Percentiles rank a stretch among this genome's conserved stretches.
Evolutionary conservation across 2,888 invertebrate species (phyloP).

Genomic region (Sphaerophoria taeniata): DNA sequence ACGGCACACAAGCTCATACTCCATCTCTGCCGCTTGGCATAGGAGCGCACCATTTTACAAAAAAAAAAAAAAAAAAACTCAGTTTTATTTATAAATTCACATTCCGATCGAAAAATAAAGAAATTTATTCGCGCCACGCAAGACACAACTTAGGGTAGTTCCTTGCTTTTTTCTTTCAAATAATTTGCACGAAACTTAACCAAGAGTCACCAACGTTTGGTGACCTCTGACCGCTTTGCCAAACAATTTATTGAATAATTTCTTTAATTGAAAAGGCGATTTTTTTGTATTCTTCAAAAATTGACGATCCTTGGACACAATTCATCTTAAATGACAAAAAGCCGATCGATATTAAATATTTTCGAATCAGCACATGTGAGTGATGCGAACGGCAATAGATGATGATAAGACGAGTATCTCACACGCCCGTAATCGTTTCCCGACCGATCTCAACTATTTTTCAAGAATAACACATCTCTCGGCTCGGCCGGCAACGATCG

Average conservation of each 20-base stretch:
- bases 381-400: slow-evolving; percentile 24
- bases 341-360: slow-evolving; percentile 30
- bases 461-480: slow-evolving; percentile 66
- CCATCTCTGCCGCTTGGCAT: not conserved
- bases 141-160: slow-evolving; percentile 1
- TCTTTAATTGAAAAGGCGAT: slow-evolving; percentile 16
- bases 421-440: slow-evolving; percentile 74
- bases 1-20: not conserved
- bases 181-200: not conserved
- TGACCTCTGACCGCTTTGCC: slow-evolving; percentile 24
- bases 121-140: slow-evolving; percentile 29
- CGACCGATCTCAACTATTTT: slow-evolving; percentile 74
- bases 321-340: not conserved
- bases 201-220: slow-evolving; percentile 17
- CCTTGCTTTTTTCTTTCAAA: not conserved
- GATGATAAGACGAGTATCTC: slow-evolving; percentile 70
- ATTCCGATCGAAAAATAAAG: slow-evolving; percentile 51
- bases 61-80: slow-evolving; percentile 8
- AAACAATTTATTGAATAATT: slow-evolving; percentile 27
- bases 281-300: slow-evolving; percentile 14
- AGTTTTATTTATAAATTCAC: slow-evolving; percentile 71
- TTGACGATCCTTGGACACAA: slow-evolving; percentile 48
- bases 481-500: slow-evolving; percentile 32
- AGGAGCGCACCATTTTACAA: not conserved
- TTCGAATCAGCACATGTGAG: slow-evolving; percentile 56